Base-by-base conservation (phyloP, 2,113 vertebrate species). In the Miniopterus natalensis region DNA sequence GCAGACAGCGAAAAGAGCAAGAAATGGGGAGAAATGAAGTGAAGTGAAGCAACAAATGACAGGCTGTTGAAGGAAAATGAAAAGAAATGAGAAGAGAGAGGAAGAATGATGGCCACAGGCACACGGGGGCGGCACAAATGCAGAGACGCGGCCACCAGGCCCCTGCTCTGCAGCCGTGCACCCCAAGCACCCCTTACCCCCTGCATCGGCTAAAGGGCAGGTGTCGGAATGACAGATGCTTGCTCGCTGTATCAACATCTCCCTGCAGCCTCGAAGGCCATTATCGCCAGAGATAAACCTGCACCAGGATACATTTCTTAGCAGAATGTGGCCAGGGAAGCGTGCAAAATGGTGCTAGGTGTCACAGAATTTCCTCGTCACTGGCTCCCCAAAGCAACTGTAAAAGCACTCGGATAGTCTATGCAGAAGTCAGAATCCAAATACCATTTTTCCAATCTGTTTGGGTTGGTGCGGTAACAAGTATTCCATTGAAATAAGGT, bases 241-340 rank as follows among this genome's bases (percentile, higher is more conserved):
- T 55, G 92, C 79, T 84, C 63, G 70, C 9, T 36, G 36, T 95
- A 97, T 96, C 96, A 98, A 45, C 77, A 97, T 93, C 97, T 98
- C 96, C 97, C 95, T 97, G 73, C 88, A 97, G 96, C 84, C 94
- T 88, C 0, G 0, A 84, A 96, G 47, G 5, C 93, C 68, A 74
- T 97, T 97, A 97, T 95, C 97, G 97, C 93, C 49, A 95, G 4
- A 93, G 95, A 98, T 97, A 98, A 98, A 97, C 92, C 79, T 68
- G 75, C 57, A 51, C 90, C 88, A 96, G 90, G 68, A 97, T 97
- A 96, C 36, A 86, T 95, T 97, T 95, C 95, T 98, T 98, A 98
- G 96, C 97, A 96, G 87, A 98, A 96, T 75, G 88, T 0, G 8
- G 88, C 78, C 85, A 95, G 96, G 59, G 71, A 97, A 94, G 53